A percentile compares a stretch with the other conserved stretches of the same genome.
These are phyloP conservation scores for Leptinotarsa defecta DNA, from an alignment of 1,140 invertebrate species.

Conservation along the genomic window DNA sequence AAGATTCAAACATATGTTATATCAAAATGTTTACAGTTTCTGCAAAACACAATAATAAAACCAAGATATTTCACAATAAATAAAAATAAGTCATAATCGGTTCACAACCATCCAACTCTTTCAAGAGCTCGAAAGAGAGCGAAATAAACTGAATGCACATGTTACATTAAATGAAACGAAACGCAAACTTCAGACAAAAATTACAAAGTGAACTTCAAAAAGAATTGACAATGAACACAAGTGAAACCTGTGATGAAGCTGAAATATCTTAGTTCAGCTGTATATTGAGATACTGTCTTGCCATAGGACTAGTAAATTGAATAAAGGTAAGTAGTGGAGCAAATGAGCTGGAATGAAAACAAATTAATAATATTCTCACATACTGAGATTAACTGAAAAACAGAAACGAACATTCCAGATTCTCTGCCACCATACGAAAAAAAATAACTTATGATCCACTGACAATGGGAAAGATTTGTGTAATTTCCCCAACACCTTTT, in stretches of 20 bases:
- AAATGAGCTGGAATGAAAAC: background rate
- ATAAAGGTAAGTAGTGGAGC: no score
- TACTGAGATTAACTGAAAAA: conserved; percentile 9
- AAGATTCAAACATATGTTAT: background rate
- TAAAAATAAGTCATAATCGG: background rate
- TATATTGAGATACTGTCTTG: background rate
- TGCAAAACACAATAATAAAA: background rate
- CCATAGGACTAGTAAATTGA: background rate
- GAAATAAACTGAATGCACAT: background rate
- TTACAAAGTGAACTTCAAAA: background rate
- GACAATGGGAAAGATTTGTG: conserved; percentile 75
- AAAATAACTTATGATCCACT: conserved; percentile 10
- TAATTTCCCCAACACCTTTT: conserved; percentile 90
- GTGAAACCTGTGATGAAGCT: background rate
- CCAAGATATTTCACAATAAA: background rate
- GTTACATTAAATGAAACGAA: background rate
- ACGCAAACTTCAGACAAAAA: no score
- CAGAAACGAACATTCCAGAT: background rate
- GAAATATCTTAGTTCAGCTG: background rate
- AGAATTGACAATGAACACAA: background rate
- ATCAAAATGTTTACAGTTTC: background rate
- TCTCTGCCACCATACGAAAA: background rate
- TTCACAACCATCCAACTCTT: background rate
- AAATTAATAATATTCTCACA: background rate
- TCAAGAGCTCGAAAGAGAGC: background rate